Conservation (phyloP, 2,888 invertebrate genomes). For the Rhagonycha fulva region DNA sequence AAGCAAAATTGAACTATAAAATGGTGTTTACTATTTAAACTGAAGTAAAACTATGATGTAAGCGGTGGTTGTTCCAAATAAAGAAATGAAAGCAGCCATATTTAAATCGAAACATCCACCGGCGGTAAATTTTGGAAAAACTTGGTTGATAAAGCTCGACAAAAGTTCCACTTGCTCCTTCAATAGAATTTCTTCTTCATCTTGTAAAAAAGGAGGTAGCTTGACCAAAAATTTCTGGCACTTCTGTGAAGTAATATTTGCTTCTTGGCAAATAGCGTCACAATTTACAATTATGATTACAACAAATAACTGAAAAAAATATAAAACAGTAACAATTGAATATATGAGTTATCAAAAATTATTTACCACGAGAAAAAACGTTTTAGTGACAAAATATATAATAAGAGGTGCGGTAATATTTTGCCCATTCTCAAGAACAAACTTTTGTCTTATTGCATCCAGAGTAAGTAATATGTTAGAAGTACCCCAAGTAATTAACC, state of each 20-base stretch:
- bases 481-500: background rate
- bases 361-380: background rate
- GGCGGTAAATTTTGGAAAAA: constrained; percentile 20
- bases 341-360: too few relatives aligned
- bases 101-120: constrained; percentile 31
- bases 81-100: constrained; percentile 20
- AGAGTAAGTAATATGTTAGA: background rate
- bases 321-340: background rate
- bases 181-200: background rate
- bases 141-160: background rate
- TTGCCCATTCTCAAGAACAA: background rate
- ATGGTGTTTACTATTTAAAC: too few relatives aligned
- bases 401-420: background rate
- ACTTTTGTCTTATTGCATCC: background rate
- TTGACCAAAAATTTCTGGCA: background rate
- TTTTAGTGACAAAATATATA: background rate
- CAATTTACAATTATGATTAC: too few relatives aligned
- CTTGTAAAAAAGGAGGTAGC: background rate
- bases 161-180: background rate
- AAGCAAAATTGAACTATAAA: too few relatives aligned
- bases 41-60: constrained; percentile 32
- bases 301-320: background rate
- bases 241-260: too few relatives aligned
- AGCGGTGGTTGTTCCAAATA: constrained; percentile 26
- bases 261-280: too few relatives aligned